Percentiles rank a stretch among this genome's conserved stretches.
phyloP scores from a whole-genome alignment of 2,113 vertebrate species.

The Jacana jacana region DNA sequence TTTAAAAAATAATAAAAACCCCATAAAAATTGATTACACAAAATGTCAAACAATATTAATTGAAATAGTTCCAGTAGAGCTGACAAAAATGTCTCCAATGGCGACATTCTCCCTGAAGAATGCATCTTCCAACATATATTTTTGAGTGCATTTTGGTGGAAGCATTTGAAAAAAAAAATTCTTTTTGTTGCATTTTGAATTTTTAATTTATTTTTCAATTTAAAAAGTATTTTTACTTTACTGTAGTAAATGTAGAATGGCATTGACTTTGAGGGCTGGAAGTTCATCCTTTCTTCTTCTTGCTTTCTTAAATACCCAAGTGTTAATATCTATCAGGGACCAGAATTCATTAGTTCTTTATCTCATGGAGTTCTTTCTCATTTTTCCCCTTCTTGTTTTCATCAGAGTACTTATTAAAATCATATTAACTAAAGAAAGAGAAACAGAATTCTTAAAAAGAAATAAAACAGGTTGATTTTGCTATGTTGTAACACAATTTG shows the following conservation, averaged over 20 bases:
- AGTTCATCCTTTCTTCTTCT: neutral
- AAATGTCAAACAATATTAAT: neutral
- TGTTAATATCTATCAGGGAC: neutral
- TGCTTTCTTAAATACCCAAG: neutral
- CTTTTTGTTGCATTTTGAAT: neutral
- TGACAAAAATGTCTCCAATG: neutral
- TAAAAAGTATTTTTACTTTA: neutral
- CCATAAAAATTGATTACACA: neutral
- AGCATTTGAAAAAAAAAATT: neutral
- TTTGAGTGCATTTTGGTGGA: neutral
- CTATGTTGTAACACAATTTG: neutral
- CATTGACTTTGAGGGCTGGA: neutral
- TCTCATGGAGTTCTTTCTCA: neutral
- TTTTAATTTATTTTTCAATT: neutral
- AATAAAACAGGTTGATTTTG: neutral
- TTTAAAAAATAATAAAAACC: neutral
- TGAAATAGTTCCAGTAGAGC: neutral
- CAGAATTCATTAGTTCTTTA: neutral
- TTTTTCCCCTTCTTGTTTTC: neutral
- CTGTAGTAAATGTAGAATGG: accelerated
- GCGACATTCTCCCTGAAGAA: neutral
- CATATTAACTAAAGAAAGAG: neutral
- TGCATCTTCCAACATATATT: neutral
- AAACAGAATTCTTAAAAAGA: neutral
- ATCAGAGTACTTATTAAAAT: neutral